Evolutionary conservation across 2,113 vertebrate genomes (phyloP).

Genomic region (Grammatotria lemairii): DNA sequence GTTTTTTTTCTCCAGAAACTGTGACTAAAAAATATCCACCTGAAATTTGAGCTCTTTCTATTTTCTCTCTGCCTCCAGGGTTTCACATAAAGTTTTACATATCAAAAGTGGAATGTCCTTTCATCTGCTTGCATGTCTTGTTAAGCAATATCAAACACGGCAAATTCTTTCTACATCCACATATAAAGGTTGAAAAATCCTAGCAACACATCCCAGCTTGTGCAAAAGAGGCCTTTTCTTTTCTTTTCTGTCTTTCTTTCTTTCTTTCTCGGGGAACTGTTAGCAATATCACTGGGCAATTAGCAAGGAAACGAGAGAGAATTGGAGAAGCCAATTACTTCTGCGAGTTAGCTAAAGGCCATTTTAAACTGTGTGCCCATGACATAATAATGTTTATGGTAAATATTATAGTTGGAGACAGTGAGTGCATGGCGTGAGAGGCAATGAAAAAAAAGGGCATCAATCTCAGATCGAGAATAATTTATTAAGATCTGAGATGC

Average conservation of each 20-base stretch:
- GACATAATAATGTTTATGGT: constrained; percentile 87
- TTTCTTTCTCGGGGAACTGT: constrained; percentile 68
- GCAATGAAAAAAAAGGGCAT: constrained; percentile 69
- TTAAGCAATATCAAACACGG: constrained; percentile 57
- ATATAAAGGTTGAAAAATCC: constrained; percentile 55
- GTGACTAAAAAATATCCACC: constrained; percentile 47
- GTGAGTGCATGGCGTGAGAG: constrained; percentile 78
- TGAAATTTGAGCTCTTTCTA: constrained; percentile 54
- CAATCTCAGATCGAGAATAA: constrained; percentile 84
- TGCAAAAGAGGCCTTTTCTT: constrained; percentile 62
- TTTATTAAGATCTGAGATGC: constrained; percentile 83
- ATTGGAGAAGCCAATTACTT: constrained; percentile 82
- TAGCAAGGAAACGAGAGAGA: constrained; percentile 78
- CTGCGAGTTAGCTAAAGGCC: constrained; percentile 81
- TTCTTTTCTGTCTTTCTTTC: constrained; percentile 63
- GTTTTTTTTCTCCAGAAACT: constrained; percentile 11
- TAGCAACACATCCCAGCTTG: constrained; percentile 53
- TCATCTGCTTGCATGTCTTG: constrained; percentile 51
- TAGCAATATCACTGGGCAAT: constrained; percentile 77
- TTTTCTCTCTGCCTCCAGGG: constrained; percentile 32
- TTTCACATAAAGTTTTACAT: constrained; percentile 57
- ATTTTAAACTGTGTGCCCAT: constrained; percentile 85
- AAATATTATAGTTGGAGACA: constrained; percentile 82
- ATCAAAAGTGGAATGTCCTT: constrained; percentile 56
- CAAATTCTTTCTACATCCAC: constrained; percentile 45